Evolutionary conservation across 2,888 invertebrate genomes (phyloP), one percentile per base, ranked within the genome.

Genomic region (Stenotaenia linearis): DNA sequence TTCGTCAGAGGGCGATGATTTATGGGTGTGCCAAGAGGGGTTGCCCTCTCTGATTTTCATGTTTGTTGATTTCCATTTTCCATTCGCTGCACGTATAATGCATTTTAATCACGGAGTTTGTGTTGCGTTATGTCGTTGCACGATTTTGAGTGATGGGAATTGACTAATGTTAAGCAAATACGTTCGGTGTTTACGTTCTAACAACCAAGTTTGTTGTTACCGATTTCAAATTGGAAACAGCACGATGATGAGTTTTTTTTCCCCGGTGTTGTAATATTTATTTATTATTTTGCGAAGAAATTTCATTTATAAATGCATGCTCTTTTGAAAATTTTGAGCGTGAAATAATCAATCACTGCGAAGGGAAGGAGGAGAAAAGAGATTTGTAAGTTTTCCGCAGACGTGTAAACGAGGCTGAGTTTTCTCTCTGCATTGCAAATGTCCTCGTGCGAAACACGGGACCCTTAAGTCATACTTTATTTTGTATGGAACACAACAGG

Each of bases 81-180:
- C 75, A 74, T 74, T 28, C 75, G 32, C 28, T n/a, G 75, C 75
- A 74, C 75, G 75, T 74, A 74, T 50, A 50, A 50, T 74, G 75
- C 32, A 74, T 74, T 74, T 74, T 74, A 74, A 74, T 74, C 75
- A 32, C 75, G 28, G 30, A 23, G 32, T 74, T 74, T 74, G 28
- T 12, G 28, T 74, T 28, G 28, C 32, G 75, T 30, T 28, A 74
- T 74, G 75, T 28, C 23, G 75, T 18, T 50, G 50, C 50, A 50
- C 50, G 50, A 50, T 50, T 50, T 74, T 74, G 75, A 74, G 28
- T 74, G 75, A 74, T 74, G 75, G 50, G 50, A 74, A 32, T 32
- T 32, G 32, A 32, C 75, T 74, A 74, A 74, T 74, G 32, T 32
- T 74, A 32, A 25, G 75, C 75, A 74, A 74, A 74, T 74, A 74